These are phyloP conservation scores for Nineta flava DNA, from an alignment of 2,888 invertebrate genomes.

Conservation along the genomic window DNA sequence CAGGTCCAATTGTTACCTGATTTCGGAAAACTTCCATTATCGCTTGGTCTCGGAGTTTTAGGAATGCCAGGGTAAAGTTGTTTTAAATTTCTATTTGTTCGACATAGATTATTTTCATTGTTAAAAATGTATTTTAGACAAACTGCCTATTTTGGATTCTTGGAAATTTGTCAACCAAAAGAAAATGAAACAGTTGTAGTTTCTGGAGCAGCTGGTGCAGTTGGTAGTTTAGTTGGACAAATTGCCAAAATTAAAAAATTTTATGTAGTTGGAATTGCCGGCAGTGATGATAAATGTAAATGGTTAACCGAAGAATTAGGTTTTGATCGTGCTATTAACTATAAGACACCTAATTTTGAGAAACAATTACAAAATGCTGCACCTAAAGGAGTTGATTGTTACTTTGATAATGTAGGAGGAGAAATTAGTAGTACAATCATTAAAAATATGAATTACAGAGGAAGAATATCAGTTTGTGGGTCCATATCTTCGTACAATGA, in stretches of 20 bases:
- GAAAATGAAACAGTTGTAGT: slow-evolving; percentile 56
- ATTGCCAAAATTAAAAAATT: slow-evolving; percentile 59
- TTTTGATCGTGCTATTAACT: slow-evolving; percentile 55
- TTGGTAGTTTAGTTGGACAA: slow-evolving; percentile 63
- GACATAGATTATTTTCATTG: not conserved
- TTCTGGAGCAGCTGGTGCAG: slow-evolving; percentile 62
- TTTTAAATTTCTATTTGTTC: not conserved
- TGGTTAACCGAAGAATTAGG: slow-evolving; percentile 47
- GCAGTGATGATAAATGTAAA: slow-evolving; percentile 50
- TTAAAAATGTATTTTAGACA: slow-evolving; percentile 29
- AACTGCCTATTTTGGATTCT: slow-evolving; percentile 59
- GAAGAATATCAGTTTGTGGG: slow-evolving; percentile 48
- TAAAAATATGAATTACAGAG: slow-evolving; percentile 41
- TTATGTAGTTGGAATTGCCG: slow-evolving; percentile 53
- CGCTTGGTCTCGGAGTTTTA: slow-evolving; percentile 45
- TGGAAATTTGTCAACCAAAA: slow-evolving; percentile 54
- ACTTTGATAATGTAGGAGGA: slow-evolving; percentile 64
- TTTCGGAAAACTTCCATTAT: slow-evolving; percentile 38
- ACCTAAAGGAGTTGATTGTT: slow-evolving; percentile 58
- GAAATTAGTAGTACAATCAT: slow-evolving; percentile 41
- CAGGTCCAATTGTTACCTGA: slow-evolving; percentile 35
- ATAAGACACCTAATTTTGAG: slow-evolving; percentile 42
- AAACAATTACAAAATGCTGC: slow-evolving; percentile 40
- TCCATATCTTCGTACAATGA: slow-evolving; percentile 46
- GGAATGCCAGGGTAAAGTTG: slow-evolving; percentile 53